Percentiles rank a stretch among this genome's conserved stretches.
phyloP scores from a whole-genome alignment of 1,140 invertebrate species.

The Geopemphigus sp. region DNA sequence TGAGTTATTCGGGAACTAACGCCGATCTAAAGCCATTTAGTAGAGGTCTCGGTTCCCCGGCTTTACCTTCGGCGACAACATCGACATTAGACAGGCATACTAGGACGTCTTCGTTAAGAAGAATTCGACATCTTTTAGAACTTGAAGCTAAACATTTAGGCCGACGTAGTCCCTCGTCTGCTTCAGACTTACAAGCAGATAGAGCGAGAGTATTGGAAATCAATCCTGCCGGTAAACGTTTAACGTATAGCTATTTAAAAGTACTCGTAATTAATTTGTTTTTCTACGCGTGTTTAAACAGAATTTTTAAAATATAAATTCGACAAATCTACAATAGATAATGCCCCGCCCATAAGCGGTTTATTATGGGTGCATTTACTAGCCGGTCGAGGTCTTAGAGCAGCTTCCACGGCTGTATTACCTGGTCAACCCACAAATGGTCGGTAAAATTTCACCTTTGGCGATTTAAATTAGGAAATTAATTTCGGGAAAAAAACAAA shows the following conservation, averaged over 20 bases:
- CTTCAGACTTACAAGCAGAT: slow-evolving; percentile 51
- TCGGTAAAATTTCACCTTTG: neutral
- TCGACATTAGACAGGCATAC: slow-evolving; percentile 51
- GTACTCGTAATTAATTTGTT: neutral
- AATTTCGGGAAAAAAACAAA: neutral
- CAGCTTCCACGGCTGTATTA: slow-evolving; percentile 58
- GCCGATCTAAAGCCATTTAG: slow-evolving; percentile 42
- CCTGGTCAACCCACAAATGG: slow-evolving; percentile 29
- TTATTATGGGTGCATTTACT: slow-evolving; percentile 87
- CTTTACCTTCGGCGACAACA: slow-evolving; percentile 49
- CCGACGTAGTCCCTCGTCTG: slow-evolving; percentile 47
- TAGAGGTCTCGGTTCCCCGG: slow-evolving; percentile 43
- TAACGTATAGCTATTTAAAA: neutral
- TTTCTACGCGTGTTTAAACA: slow-evolving; percentile 52
- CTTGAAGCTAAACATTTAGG: slow-evolving; percentile 54
- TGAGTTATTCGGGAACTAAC: slow-evolving; percentile 44
- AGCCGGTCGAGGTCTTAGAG: slow-evolving; percentile 81
- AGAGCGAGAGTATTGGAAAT: slow-evolving; percentile 53
- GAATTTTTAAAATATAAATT: slow-evolving; percentile 91
- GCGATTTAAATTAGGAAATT: neutral
- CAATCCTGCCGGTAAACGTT: slow-evolving; percentile 53
- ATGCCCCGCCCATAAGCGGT: slow-evolving; percentile 66
- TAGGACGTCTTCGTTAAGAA: slow-evolving; percentile 53
- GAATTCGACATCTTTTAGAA: slow-evolving; percentile 54
- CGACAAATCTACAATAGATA: slow-evolving; percentile 64